Evolutionary conservation across 2,797 vertebrate species (phyloP).

Genomic region (Spinus pinus): DNA sequence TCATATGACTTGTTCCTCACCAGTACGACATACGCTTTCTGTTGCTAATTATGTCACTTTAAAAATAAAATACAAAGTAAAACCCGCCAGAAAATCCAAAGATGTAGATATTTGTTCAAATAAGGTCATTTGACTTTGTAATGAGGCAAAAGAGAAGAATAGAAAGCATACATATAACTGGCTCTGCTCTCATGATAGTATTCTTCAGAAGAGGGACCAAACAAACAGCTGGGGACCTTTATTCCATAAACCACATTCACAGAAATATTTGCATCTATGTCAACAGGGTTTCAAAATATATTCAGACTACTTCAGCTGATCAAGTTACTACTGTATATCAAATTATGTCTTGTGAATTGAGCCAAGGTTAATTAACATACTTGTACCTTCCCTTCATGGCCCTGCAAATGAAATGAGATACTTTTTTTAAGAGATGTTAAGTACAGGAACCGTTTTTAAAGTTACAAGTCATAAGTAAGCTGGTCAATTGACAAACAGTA

Average conservation of each 20-base stretch:
- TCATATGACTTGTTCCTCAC: not conserved
- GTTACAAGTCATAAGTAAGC: not conserved
- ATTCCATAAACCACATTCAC: not conserved
- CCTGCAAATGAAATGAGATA: not conserved
- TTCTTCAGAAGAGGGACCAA: not conserved
- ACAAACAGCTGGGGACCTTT: not conserved
- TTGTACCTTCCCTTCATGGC: not conserved
- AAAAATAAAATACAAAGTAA: not conserved
- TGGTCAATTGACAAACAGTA: not conserved
- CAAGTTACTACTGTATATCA: not conserved
- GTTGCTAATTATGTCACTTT: not conserved
- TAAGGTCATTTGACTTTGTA: not conserved
- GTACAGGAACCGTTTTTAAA: not conserved
- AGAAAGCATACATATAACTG: not conserved
- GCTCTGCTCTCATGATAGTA: not conserved
- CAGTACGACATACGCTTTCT: not conserved
- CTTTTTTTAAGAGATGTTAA: not conserved
- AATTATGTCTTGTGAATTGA: not conserved
- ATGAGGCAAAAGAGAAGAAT: not conserved
- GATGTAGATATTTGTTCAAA: not conserved
- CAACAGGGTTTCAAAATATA: not conserved
- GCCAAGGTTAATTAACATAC: not conserved
- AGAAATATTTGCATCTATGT: not conserved
- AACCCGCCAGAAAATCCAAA: not conserved
- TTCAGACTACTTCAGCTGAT: not conserved